Evolutionary conservation across 2,113 vertebrate species (phyloP).

Genomic region (Dissostichus mawsoni): DNA sequence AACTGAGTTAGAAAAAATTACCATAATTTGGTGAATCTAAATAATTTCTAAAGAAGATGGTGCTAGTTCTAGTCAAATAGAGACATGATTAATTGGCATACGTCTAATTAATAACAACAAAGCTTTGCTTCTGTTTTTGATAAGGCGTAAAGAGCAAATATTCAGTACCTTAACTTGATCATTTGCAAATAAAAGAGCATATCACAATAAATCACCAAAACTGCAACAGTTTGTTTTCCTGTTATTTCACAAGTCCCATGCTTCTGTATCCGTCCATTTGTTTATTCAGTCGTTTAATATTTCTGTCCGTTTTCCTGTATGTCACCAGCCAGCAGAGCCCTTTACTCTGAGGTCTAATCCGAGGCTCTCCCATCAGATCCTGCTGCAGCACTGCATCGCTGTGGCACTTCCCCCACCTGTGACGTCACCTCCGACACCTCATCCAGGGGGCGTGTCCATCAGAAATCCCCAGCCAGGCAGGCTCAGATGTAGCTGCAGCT

Average conservation of each 20-base stretch:
- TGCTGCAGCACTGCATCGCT: slow-evolving; percentile 67
- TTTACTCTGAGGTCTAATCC: slow-evolving; percentile 17
- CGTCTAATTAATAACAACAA: background rate
- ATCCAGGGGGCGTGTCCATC: slow-evolving; percentile 75
- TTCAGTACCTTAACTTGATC: background rate
- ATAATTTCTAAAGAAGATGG: background rate
- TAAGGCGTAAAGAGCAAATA: background rate
- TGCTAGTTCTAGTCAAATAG: background rate
- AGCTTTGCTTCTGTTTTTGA: no score
- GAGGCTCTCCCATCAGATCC: slow-evolving; percentile 56
- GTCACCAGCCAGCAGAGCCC: background rate
- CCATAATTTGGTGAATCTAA: background rate
- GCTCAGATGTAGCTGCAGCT: slow-evolving; percentile 75
- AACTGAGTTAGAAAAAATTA: background rate
- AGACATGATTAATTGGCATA: background rate
- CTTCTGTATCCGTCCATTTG: background rate
- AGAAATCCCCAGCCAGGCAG: slow-evolving; percentile 64
- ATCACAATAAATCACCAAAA: background rate
- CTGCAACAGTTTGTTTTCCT: background rate
- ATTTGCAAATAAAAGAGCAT: background rate
- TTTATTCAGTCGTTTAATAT: background rate
- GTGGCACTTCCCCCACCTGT: slow-evolving; percentile 70
- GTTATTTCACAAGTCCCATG: background rate
- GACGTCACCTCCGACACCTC: slow-evolving; percentile 80
- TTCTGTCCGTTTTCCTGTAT: background rate